Evolutionary conservation across 64 coral and sea anemone species (phyloP).

Genomic region (Acropora yongei): DNA sequence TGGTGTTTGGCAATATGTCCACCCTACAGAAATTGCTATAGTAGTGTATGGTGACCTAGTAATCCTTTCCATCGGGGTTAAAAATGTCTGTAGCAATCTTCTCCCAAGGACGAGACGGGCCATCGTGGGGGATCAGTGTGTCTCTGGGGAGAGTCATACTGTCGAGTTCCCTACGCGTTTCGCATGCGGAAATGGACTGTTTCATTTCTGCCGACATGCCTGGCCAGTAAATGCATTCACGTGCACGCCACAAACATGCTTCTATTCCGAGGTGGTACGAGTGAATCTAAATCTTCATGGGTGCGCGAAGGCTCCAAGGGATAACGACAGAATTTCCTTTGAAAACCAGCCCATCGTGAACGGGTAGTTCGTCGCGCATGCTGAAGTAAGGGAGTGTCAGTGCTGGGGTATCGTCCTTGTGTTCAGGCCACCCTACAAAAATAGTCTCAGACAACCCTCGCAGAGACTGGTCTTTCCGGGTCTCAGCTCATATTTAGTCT

Average conservation of each 20-base stretch:
- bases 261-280: not conserved
- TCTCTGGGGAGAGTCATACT: not conserved
- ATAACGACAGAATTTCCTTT: no score
- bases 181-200: no score
- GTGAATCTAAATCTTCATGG: not conserved
- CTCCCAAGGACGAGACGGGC: slow-evolving; percentile 38
- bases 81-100: slow-evolving; percentile 16
- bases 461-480: slow-evolving; percentile 36
- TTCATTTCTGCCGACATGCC: no score
- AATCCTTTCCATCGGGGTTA: slow-evolving; percentile 8
- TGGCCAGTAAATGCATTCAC: no score
- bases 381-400: no score
- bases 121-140: slow-evolving; percentile 35
- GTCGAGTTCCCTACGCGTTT: not conserved
- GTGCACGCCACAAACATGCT: no score
- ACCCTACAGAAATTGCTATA: slow-evolving; percentile 19
- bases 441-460: not conserved
- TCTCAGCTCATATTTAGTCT: slow-evolving; percentile 5
- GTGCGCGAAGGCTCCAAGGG: no score
- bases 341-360: no score
- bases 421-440: no score
- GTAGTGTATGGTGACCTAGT: slow-evolving; percentile 24
- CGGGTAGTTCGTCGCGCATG: no score
- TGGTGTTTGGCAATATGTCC: not conserved
- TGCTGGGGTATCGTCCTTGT: no score